These are phyloP conservation scores for Melanerpes aurifrons DNA, from an alignment of 2,113 vertebrate species.

Conservation along the genomic window DNA sequence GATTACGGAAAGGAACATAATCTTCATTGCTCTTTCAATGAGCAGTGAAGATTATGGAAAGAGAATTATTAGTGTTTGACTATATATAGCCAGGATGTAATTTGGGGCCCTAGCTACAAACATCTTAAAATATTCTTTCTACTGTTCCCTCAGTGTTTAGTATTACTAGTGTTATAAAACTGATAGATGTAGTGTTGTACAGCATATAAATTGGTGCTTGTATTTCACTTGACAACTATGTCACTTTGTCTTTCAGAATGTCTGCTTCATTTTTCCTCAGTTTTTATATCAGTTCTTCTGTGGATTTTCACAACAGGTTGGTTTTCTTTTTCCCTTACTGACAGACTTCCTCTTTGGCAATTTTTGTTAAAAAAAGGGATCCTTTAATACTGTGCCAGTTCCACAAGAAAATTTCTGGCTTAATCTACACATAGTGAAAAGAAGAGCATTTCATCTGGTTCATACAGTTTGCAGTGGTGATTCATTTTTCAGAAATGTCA, in stretches of 20 bases:
- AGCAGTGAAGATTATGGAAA: background rate
- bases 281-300: slow-evolving; percentile 99
- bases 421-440: background rate
- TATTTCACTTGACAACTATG: background rate
- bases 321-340: background rate
- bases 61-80: background rate
- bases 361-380: background rate
- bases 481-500: background rate
- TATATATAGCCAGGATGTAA: background rate
- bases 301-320: slow-evolving; percentile 98
- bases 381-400: background rate
- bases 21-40: background rate
- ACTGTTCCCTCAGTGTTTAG: background rate
- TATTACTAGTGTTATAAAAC: background rate
- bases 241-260: slow-evolving; percentile 87
- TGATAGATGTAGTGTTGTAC: background rate
- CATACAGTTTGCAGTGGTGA: background rate
- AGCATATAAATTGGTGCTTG: background rate
- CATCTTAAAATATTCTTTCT: background rate
- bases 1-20: background rate
- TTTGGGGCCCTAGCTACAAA: background rate
- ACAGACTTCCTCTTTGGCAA: background rate
- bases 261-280: slow-evolving; percentile 99
- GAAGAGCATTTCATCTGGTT: background rate
- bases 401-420: background rate